Evolutionary conservation across 2,888 invertebrate species (phyloP), one percentile per base, ranked within the genome.

Genomic region (Thelaira solivaga): DNA sequence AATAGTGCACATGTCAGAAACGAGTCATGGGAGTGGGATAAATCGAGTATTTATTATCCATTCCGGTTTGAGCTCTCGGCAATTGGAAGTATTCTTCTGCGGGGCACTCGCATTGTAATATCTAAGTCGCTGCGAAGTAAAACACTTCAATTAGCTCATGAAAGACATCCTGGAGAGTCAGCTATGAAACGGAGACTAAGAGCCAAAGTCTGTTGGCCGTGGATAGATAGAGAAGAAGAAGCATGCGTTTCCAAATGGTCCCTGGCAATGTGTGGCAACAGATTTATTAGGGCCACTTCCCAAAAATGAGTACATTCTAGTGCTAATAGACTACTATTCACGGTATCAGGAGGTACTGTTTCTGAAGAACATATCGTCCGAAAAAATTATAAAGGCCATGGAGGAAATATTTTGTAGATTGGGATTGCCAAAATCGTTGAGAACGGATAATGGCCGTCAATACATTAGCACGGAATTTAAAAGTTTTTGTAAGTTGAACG

Each of bases 121-220:
- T n/a, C n/a, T n/a, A n/a, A n/a, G n/a, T n/a, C n/a, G n/a, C n/a
- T n/a, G n/a, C n/a, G n/a, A n/a, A n/a, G n/a, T n/a, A 67, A 26
- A 5, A 13, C 61, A 4, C 41, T 68, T n/a, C 34, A 76, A 16
- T 53, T 83, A 20, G 84, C 83, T 2, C 85, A 85, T 76, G 82
- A 85, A 73, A 85, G 88, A 73, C 87, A 88, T 43, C 69, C 65
- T 2, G 73, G 65, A 6, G 77, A 74, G 55, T 68, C 71, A 10
- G 49, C 31, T 7, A 76, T 76, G 76, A 80, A 80, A 55, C 59
- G 45, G 10, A 59, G 74, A 49, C 13, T 80, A 22, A 31, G 80
- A 41, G 8, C 80, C 7, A 80, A 80, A 47, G 80, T 80, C 16
- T 76, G 72, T 72, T 80, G 68, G 76, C 68, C 76, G 16, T 18